Evolutionary conservation across 2,113 vertebrate species (phyloP), one percentile per base, ranked within the genome.

Genomic region (Syrmaticus mikado): DNA sequence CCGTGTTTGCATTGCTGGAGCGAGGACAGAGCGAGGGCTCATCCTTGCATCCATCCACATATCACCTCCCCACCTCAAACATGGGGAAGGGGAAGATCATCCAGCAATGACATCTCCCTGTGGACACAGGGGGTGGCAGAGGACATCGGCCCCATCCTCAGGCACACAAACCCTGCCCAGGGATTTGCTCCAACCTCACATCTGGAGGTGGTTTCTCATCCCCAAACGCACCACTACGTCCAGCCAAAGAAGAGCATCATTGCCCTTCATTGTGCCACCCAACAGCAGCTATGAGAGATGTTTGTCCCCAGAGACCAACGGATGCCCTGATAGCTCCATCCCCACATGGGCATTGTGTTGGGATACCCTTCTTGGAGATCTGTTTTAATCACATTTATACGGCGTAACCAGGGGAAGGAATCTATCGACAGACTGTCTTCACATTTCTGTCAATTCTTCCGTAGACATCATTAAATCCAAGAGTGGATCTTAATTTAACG

Each of bases 401-500:
- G 30, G 87, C 57, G 87, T 89, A 94, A 95, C 85, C 87, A 85
- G 82, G 82, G 79, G 87, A 95, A 96, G 84, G 82, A 72, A 93
- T 96, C 94, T 96, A 94, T 97, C 87, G 97, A 94, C 96, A 93
- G 94, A 48, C 90, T 94, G 92, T 96, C 95, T 93, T 95, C 95
- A 91, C 93, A 93, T 94, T 91, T 90, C 90, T 96, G 95, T 97
- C 97, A 97, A 97, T 97, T 97, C 92, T 92, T 86, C 94, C 22
- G 3, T 89, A 95, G 68, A 97, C 96, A 96, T 96, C 97, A 97
- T 97, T 97, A 97, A 97, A 97, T 85, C 93, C 92, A 74, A 86
- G 93, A 97, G 95, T 93, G 94, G 95, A 96, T 96, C 96, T 96
- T 94, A 97, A 97, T 97, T 97, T 96, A 97, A 97, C 43, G 40